phyloP scores from a whole-genome alignment of 2,888 invertebrate genomes.

The Dichetophora obliterata region DNA sequence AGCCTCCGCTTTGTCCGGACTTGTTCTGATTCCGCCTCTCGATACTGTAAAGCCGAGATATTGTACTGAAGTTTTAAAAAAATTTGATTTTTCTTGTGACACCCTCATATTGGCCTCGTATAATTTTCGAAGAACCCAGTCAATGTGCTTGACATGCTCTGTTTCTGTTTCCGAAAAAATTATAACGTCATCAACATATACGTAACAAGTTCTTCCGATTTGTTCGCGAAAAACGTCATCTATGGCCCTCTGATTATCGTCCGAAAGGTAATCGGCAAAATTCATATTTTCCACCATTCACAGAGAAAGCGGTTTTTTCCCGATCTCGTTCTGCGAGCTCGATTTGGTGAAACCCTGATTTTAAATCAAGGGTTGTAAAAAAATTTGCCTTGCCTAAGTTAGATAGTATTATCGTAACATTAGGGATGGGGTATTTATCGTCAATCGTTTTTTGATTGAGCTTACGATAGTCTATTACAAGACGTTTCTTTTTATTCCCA shows the following conservation, averaged over 20 bases:
- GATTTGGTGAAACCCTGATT: no score
- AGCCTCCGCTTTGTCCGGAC: neutral
- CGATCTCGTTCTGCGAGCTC: no score
- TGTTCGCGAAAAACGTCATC: neutral
- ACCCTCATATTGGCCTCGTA: neutral
- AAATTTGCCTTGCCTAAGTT: no score
- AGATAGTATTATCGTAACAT: neutral
- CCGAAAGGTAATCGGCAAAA: neutral
- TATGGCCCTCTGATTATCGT: no score
- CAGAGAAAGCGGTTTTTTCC: no score
- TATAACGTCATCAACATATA: slow-evolving; percentile 15
- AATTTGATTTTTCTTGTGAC: no score
- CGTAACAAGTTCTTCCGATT: slow-evolving; percentile 5
- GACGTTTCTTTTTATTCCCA: neutral
- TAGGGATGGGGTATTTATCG: neutral
- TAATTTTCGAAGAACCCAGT: neutral
- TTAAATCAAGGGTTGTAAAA: no score
- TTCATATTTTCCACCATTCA: neutral
- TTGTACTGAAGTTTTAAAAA: neutral
- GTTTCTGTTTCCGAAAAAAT: neutral
- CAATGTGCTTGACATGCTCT: neutral
- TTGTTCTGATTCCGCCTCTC: neutral
- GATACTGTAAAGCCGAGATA: neutral
- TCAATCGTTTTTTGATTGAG: neutral
- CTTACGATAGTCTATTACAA: neutral